phyloP scores from a whole-genome alignment of 2,888 invertebrate species.

The Mythimna impura region DNA sequence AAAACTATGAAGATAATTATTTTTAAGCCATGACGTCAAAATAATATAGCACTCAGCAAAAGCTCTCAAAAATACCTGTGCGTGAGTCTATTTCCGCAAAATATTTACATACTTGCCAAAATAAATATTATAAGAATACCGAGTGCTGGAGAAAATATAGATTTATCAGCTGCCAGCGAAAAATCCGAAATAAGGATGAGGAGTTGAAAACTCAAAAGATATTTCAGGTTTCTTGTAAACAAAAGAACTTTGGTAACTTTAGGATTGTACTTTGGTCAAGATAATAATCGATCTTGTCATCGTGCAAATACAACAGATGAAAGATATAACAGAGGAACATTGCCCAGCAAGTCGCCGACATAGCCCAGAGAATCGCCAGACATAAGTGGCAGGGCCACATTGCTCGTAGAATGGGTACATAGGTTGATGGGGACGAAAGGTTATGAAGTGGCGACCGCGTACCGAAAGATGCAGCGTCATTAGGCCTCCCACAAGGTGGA shows the following conservation, averaged over 20 bases:
- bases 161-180: slow-evolving; percentile 19
- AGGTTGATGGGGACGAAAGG: too few relatives aligned
- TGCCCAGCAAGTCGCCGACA: too few relatives aligned
- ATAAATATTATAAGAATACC: slow-evolving; percentile 50
- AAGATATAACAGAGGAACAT: too few relatives aligned
- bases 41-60: slow-evolving; percentile 23
- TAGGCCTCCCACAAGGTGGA: too few relatives aligned
- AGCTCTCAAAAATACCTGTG: slow-evolving; percentile 48
- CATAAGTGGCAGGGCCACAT: too few relatives aligned
- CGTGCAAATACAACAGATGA: too few relatives aligned
- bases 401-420: too few relatives aligned
- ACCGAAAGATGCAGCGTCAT: too few relatives aligned
- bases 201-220: not conserved
- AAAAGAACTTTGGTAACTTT: not conserved
- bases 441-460: too few relatives aligned
- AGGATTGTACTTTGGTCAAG: not conserved
- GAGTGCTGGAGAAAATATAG: slow-evolving; percentile 20
- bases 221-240: slow-evolving; percentile 7
- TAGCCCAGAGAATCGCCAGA: too few relatives aligned
- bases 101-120: slow-evolving; percentile 52
- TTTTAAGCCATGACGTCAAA: slow-evolving; percentile 53
- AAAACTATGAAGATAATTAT: slow-evolving; percentile 8
- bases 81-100: slow-evolving; percentile 38
- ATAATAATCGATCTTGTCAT: not conserved
- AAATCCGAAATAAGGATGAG: slow-evolving; percentile 11